Conservation (phyloP, 2,113 vertebrate genomes). For the Stomatorhinus ivindoensis region DNA sequence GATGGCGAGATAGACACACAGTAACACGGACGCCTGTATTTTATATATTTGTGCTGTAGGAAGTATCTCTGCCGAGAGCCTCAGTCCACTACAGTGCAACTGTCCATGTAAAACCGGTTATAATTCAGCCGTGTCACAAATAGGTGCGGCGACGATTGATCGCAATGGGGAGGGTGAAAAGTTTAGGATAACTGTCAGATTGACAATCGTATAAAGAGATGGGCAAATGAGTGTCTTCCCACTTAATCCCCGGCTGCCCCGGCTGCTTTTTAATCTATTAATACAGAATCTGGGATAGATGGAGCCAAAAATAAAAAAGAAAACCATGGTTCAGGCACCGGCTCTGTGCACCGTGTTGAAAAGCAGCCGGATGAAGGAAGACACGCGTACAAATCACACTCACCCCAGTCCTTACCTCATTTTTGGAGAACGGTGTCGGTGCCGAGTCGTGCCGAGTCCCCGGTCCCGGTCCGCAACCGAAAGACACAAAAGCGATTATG, state of each 20-base stretch:
- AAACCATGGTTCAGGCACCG: neutral
- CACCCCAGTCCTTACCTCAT: constrained; percentile 24
- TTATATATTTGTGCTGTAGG: neutral
- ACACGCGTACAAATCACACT: neutral
- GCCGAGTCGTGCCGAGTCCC: neutral
- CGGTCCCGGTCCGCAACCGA: neutral
- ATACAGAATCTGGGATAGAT: neutral
- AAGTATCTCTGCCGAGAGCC: neutral
- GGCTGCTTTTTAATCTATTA: neutral
- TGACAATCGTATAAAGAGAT: neutral
- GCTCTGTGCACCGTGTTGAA: neutral
- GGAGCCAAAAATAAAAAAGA: neutral
- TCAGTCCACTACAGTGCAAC: neutral
- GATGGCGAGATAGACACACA: constrained; percentile 8
- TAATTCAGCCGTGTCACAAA: neutral
- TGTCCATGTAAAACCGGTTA: neutral
- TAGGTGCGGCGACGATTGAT: neutral
- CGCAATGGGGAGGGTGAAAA: neutral
- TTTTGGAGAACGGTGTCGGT: neutral
- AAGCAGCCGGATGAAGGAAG: neutral
- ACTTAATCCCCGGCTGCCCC: neutral
- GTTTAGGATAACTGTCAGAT: constrained; percentile 2
- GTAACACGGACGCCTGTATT: neutral
- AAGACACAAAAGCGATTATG: constrained; percentile 1
- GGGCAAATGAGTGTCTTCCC: neutral